Conservation (phyloP, 2,888 invertebrate species). For the Eupeodes latifasciatus region DNA sequence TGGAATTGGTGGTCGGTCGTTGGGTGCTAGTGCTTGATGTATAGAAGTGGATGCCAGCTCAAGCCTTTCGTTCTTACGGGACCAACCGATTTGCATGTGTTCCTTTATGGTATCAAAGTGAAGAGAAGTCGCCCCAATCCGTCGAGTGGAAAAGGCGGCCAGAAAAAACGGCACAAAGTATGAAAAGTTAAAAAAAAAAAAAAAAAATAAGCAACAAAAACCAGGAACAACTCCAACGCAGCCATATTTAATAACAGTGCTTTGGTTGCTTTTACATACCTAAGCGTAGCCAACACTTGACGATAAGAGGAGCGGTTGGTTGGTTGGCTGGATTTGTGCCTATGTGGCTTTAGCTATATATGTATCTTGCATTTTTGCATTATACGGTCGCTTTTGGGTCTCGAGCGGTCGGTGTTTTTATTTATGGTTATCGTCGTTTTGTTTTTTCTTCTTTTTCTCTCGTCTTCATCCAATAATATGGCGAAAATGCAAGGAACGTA, state of each 20-base stretch:
- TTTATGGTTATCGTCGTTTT: constrained; percentile 14
- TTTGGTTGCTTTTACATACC: constrained; percentile 74
- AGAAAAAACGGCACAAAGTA: constrained; percentile 46
- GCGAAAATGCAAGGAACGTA: constrained; percentile 56
- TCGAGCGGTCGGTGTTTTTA: constrained; percentile 46
- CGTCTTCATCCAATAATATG: constrained; percentile 66
- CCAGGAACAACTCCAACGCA: constrained; percentile 72
- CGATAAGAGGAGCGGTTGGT: constrained; percentile 66
- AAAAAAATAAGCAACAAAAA: constrained; percentile 50
- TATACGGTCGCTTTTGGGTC: constrained; percentile 55
- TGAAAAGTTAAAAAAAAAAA: constrained; percentile 12
- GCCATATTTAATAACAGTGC: constrained; percentile 78
- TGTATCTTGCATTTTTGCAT: constrained; percentile 50
- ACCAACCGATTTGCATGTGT: constrained; percentile 70
- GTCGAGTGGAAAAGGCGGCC: constrained; percentile 70
- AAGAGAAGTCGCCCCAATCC: constrained; percentile 60
- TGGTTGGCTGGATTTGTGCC: constrained; percentile 41
- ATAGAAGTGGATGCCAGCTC: constrained; percentile 26
- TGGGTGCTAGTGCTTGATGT: constrained; percentile 15
- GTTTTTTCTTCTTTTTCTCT: constrained; percentile 18
- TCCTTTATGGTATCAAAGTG: constrained; percentile 25
- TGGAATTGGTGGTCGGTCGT: constrained; percentile 19
- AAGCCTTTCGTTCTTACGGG: constrained; percentile 45
- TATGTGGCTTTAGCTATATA: background rate
- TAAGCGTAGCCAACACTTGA: constrained; percentile 66